Base-by-base conservation (phyloP, 2,113 vertebrate species). In the Tyto alba region DNA sequence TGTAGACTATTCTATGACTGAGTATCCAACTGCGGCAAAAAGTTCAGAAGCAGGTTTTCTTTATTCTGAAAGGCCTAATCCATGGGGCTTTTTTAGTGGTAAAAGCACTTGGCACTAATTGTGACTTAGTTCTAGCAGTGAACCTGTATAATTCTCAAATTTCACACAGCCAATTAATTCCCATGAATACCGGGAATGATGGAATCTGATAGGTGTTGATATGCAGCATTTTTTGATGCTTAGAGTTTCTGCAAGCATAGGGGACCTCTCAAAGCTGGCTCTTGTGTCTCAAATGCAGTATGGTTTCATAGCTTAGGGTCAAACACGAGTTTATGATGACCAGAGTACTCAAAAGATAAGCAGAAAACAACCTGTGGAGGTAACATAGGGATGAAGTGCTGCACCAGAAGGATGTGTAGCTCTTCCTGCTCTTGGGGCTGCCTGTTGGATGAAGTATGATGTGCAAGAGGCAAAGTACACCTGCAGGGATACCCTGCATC, bases 11-110 rank as follows among this genome's bases (percentile, higher is more conserved):
- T 97, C 97, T 96, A 4, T 36, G 26, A 29, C 36, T 64, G 76
- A 93, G 88, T 89, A 96, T 95, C 94, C 95, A 91, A 83, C 23
- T 55, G 89, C 6, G 93, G 89, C 85, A 78, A 43, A 93, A 96
- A 93, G 84, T 96, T 97, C 96, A 91, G 91, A 98, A 97, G 95
- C 82, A 22, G 91, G 30, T 84, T 98, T 97, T 92, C 91, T 97
- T 97, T 96, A 86, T 97, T 97, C 91, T 86, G 88, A 93, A 97
- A 97, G 88, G 84, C 95, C 94, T 98, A 96, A 98, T 97, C 96
- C 78, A 0, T 50, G 21, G 87, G 94, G 94, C 86, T 97, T 97
- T 96, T 96, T 92, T 90, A 96, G 88, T 62, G 60, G 94, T 90
- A 97, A 96, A 98, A 97, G 95, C 88, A 95, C 96, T 98, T 79